These are phyloP conservation scores for Monochamus alternatus DNA, from an alignment of 2,888 invertebrate genomes.

Conservation along the genomic window DNA sequence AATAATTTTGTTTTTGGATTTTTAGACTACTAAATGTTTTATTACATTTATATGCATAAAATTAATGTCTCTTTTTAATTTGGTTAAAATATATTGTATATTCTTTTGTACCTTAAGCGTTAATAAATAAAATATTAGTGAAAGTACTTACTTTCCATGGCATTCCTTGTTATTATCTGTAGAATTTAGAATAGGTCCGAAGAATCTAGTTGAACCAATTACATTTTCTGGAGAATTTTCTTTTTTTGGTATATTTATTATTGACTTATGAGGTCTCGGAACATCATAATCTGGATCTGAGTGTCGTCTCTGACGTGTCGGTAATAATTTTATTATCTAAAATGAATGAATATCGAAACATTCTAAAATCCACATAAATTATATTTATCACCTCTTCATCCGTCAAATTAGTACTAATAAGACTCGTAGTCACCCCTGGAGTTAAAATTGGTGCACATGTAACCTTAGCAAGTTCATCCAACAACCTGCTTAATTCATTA, in stretches of 20 bases:
- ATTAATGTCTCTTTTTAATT: no score
- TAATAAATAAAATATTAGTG: no score
- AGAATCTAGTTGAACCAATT: slow-evolving; percentile 67
- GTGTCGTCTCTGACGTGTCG: slow-evolving; percentile 61
- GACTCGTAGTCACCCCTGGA: slow-evolving; percentile 67
- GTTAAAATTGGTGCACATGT: slow-evolving; percentile 68
- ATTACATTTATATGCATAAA: background rate
- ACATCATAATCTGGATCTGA: slow-evolving; percentile 72
- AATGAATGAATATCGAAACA: slow-evolving; percentile 40
- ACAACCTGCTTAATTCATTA: slow-evolving; percentile 65
- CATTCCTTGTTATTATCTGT: slow-evolving; percentile 41
- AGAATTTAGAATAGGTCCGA: slow-evolving; percentile 63
- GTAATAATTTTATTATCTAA: slow-evolving; percentile 65
- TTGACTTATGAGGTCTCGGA: slow-evolving; percentile 69
- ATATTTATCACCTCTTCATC: slow-evolving; percentile 64
- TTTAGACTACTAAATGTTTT: background rate
- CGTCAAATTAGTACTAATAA: slow-evolving; percentile 60
- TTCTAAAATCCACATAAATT: background rate
- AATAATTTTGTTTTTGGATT: no score
- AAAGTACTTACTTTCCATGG: background rate
- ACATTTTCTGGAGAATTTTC: slow-evolving; percentile 51
- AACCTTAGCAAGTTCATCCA: slow-evolving; percentile 68
- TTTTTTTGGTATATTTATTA: slow-evolving; percentile 56
- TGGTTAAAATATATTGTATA: no score
- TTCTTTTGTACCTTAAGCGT: no score